phyloP scores from a whole-genome alignment of 2,797 vertebrate genomes.

The Taenioides sp. region DNA sequence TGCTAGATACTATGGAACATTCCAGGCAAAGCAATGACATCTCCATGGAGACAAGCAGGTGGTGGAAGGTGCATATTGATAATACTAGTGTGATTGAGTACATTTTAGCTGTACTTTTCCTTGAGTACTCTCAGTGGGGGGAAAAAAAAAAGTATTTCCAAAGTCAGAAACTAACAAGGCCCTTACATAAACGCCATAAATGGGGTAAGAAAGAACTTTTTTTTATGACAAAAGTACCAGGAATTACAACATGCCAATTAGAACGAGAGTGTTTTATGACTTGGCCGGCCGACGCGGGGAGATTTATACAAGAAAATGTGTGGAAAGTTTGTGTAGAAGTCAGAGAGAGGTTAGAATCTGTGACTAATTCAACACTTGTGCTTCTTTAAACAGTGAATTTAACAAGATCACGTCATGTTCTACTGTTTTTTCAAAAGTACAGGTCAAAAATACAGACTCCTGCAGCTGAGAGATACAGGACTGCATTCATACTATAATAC shows the following conservation, averaged over 20 bases:
- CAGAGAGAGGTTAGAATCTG: conserved; percentile 39
- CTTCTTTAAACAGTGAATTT: conserved; percentile 46
- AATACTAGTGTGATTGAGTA: too few relatives aligned
- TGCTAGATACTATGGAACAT: too few relatives aligned
- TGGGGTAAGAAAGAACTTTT: conserved; percentile 49
- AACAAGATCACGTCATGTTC: conserved; percentile 38
- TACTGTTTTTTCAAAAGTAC: conserved; percentile 10
- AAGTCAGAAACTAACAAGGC: background rate
- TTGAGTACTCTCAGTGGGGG: conserved; percentile 16
- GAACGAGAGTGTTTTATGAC: conserved; percentile 57
- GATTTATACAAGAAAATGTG: conserved; percentile 35
- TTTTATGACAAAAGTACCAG: conserved; percentile 53
- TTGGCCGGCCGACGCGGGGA: conserved; percentile 43
- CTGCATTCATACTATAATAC: too few relatives aligned
- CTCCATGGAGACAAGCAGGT: too few relatives aligned
- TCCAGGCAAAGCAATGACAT: too few relatives aligned
- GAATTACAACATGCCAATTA: conserved; percentile 65
- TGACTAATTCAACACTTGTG: conserved; percentile 57
- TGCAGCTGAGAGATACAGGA: too few relatives aligned
- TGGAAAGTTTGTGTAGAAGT: conserved; percentile 27
- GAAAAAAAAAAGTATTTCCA: conserved; percentile 46
- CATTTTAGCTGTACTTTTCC: too few relatives aligned
- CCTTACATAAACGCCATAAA: conserved; percentile 63
- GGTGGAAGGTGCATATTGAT: too few relatives aligned
- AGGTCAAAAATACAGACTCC: conserved; percentile 1